A percentile compares a stretch with the other conserved stretches of the same genome.
These are phyloP conservation scores for Pelochelys cantorii DNA, from an alignment of 2,797 vertebrate species.

Conservation along the genomic window DNA sequence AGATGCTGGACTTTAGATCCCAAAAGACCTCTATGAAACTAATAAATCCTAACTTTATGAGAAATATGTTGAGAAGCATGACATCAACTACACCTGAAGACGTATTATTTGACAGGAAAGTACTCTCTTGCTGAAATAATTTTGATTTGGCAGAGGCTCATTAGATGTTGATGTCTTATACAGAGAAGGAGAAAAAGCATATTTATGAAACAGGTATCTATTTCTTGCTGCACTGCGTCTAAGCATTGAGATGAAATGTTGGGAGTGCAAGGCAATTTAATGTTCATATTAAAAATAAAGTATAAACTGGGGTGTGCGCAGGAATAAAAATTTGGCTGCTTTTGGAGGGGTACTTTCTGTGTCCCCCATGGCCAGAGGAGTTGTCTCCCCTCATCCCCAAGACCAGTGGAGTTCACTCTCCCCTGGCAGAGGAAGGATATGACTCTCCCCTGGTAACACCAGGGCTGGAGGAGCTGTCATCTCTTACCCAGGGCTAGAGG, in stretches of 20 bases:
- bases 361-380: no score
- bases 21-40: background rate
- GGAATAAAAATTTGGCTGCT: no score
- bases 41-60: background rate
- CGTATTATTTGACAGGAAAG: background rate
- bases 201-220: background rate
- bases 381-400: no score
- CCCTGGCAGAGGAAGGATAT: no score
- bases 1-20: background rate
- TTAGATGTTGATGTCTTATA: background rate
- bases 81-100: background rate
- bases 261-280: background rate
- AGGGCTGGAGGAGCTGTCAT: no score
- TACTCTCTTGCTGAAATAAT: background rate
- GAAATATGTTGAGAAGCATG: background rate
- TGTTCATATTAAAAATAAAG: background rate
- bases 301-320: background rate
- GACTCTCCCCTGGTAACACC: no score
- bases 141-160: background rate
- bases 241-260: accelerated
- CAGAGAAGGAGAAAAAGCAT: background rate
- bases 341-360: no score
- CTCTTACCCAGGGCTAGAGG: no score
- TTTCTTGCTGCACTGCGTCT: background rate
- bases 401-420: no score